phyloP scores from a whole-genome alignment of 2,888 invertebrate genomes.

The Subacronicta megacephala region DNA sequence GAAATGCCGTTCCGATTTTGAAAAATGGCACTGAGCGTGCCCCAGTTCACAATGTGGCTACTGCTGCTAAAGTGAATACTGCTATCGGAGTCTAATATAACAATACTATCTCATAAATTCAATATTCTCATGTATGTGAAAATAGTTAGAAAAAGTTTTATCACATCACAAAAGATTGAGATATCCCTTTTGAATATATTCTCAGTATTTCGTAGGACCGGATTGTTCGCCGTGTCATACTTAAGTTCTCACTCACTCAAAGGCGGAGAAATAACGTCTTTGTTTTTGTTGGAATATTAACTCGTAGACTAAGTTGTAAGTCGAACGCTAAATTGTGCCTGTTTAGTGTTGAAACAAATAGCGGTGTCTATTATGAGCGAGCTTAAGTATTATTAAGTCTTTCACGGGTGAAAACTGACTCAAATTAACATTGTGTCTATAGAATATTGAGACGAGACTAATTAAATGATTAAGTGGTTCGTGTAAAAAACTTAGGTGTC shows the following conservation, averaged over 20 bases:
- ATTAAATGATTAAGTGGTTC: slow-evolving; percentile 22
- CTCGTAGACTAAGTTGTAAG: slow-evolving; percentile 48
- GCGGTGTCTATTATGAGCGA: slow-evolving; percentile 38
- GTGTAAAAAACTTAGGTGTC: slow-evolving; percentile 17
- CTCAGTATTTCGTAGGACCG: slow-evolving; percentile 23
- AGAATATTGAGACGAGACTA: slow-evolving; percentile 24
- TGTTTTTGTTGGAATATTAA: slow-evolving; percentile 52
- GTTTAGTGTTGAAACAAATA: slow-evolving; percentile 47
- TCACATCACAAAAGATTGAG: too few species aligned
- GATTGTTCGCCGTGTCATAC: slow-evolving; percentile 19
- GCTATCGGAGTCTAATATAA: too few species aligned
- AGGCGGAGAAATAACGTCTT: slow-evolving; percentile 40
- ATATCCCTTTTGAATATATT: slow-evolving; percentile 8
- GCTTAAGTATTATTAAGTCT: slow-evolving; percentile 33
- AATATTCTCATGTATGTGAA: too few species aligned
- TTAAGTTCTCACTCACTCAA: slow-evolving; percentile 34
- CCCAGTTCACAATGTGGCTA: too few species aligned
- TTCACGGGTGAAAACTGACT: slow-evolving; percentile 27
- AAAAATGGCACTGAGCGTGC: too few species aligned
- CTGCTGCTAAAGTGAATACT: too few species aligned
- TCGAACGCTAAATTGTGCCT: slow-evolving; percentile 44
- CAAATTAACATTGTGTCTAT: slow-evolving; percentile 5
- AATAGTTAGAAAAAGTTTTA: too few species aligned
- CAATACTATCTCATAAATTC: too few species aligned
- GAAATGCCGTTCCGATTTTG: too few species aligned